Base-by-base conservation (phyloP, 2,113 vertebrate genomes). In the Sclerurus mexicanus region DNA sequence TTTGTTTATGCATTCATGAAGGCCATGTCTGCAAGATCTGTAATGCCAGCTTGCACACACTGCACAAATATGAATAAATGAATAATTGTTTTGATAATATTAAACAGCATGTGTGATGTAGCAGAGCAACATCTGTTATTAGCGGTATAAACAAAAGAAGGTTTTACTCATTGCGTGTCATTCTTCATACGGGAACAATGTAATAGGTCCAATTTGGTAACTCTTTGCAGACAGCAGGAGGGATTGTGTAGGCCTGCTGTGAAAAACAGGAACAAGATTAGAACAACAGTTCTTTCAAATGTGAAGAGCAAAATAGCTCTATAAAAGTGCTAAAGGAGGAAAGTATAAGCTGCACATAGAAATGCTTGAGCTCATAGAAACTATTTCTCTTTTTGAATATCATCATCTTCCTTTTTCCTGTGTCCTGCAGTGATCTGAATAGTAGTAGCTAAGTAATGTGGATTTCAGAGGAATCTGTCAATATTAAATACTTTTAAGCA, bases 31-130 rank as follows among this genome's bases (percentile, higher is more conserved):
- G 90, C 84, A 87, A 97, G 97, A 94, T 97, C 96, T 85, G 75
- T 71, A 74, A 89, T 89, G 95, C 91, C 97, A 96, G 97, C 96
- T 97, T 96, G 95, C 91, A 97, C 93, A 94, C 85, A 80, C 90
- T 94, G 96, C 96, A 94, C 95, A 77, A 95, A 97, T 93, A 97
- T 77, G 96, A 98, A 97, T 95, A 98, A 95, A 97, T 98, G 97
- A 98, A 97, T 98, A 97, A 98, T 97, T 97, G 97, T 97, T 97
- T 97, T 97, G 98, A 96, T 97, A 96, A 95, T 97, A 97, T 97
- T 97, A 97, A 98, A 96, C 97, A 98, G 97, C 97, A 94, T 97
- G 97, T 97, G 96, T 91, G 97, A 97, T 95, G 97, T 97, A 79
- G 90, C 95, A 97, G 93, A 95, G 95, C 79, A 93, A 96, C 97